Evolutionary conservation across 2,113 vertebrate genomes (phyloP).

Genomic region (Podarcis cretensis): DNA sequence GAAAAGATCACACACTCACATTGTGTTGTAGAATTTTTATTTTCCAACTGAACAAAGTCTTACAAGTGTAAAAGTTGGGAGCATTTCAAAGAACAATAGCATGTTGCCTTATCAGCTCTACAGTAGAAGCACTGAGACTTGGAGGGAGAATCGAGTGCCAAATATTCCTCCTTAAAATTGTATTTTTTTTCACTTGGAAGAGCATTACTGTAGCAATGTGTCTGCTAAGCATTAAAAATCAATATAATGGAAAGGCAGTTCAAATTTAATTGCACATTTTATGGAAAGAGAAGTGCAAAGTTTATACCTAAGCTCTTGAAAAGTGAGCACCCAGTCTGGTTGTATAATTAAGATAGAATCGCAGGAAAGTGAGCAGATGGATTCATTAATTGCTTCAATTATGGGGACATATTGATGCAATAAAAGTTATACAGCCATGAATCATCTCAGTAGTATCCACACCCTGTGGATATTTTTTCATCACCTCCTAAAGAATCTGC

Average conservation of each 20-base stretch:
- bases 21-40: background rate
- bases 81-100: background rate
- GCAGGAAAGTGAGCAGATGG: constrained; percentile 57
- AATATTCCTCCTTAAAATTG: constrained; percentile 23
- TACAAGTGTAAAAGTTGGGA: background rate
- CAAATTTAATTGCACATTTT: background rate
- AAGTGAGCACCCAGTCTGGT: background rate
- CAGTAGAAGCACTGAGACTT: background rate
- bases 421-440: constrained; percentile 41
- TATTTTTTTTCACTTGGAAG: constrained; percentile 5
- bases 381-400: constrained; percentile 52
- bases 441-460: constrained; percentile 37
- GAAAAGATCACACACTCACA: background rate
- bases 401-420: constrained; percentile 22
- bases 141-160: background rate
- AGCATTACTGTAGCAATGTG: background rate
- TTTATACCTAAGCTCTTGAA: background rate
- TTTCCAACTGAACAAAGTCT: background rate
- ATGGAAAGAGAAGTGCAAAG: constrained; percentile 2
- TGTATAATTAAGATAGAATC: constrained; percentile 42
- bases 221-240: background rate
- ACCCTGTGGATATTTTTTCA: background rate
- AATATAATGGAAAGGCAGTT: constrained; percentile 5
- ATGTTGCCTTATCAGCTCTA: fast-evolving
- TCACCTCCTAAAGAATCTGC: constrained; percentile 9